Percentiles rank a stretch among this genome's conserved stretches.
These are phyloP conservation scores for Rissa tridactyla DNA, from an alignment of 2,113 vertebrate genomes.

Conservation along the genomic window DNA sequence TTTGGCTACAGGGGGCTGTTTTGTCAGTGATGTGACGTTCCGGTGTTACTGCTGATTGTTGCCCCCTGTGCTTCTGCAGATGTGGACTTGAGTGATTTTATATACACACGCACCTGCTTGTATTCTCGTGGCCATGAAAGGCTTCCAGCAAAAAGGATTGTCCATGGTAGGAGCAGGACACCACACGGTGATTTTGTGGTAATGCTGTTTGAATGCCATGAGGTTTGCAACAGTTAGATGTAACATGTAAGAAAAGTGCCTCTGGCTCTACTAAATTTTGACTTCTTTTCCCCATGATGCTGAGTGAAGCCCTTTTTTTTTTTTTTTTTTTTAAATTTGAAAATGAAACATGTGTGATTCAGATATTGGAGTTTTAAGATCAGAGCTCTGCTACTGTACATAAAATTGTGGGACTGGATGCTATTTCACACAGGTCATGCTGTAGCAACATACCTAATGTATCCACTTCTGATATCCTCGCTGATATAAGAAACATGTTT, in stretches of 20 bases:
- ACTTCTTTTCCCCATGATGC: neutral
- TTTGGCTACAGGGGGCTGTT: fast-evolving
- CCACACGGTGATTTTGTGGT: fast-evolving
- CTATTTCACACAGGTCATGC: neutral
- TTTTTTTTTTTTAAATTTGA: neutral
- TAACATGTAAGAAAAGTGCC: neutral
- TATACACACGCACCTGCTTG: fast-evolving
- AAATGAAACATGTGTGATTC: fast-evolving
- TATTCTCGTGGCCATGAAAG: fast-evolving
- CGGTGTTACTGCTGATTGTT: neutral
- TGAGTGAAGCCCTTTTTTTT: neutral
- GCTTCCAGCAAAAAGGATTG: neutral
- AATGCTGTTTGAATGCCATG: fast-evolving
- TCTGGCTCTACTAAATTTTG: neutral
- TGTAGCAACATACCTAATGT: too few species aligned
- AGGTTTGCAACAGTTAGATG: fast-evolving
- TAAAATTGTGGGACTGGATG: neutral
- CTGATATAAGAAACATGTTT: neutral
- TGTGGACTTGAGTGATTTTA: neutral
- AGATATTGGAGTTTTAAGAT: neutral
- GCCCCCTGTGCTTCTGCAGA: neutral
- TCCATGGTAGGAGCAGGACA: fast-evolving
- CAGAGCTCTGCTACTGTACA: neutral
- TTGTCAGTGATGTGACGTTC: fast-evolving
- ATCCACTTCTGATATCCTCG: neutral